Conservation (phyloP, 1,140 invertebrate species). For the Diuraphis noxia region DNA sequence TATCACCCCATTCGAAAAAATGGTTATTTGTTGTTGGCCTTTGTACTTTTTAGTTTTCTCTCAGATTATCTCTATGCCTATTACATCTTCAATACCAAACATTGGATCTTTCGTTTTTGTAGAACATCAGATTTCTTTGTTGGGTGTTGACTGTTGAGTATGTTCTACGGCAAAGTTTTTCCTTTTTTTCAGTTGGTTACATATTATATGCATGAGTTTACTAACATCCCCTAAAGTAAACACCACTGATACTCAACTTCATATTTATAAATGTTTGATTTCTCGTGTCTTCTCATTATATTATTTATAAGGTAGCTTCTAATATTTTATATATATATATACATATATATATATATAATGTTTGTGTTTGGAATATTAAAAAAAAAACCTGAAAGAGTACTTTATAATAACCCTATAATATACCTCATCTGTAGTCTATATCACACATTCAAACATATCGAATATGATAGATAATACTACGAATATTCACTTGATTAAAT, state of each 20-base stretch:
- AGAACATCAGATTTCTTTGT: neutral
- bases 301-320: neutral
- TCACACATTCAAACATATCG: neutral
- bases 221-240: neutral
- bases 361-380: too few species aligned
- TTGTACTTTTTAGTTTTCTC: neutral
- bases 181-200: neutral
- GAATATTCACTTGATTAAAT: neutral
- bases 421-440: too few species aligned
- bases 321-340: too few species aligned
- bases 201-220: neutral
- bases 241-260: neutral
- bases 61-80: neutral
- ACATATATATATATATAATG: too few species aligned
- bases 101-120: neutral
- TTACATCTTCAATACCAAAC: too few species aligned
- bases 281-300: neutral
- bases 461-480: neutral
- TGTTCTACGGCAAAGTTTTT: neutral
- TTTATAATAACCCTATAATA: neutral
- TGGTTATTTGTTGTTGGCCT: neutral
- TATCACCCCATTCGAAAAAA: neutral
- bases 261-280: neutral
- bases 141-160: neutral
- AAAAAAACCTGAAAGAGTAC: neutral